Percentiles rank a stretch among this genome's conserved stretches.
Evolutionary conservation across 1,140 invertebrate genomes (phyloP).

Genomic region (Leptinotarsa undecemlineata): DNA sequence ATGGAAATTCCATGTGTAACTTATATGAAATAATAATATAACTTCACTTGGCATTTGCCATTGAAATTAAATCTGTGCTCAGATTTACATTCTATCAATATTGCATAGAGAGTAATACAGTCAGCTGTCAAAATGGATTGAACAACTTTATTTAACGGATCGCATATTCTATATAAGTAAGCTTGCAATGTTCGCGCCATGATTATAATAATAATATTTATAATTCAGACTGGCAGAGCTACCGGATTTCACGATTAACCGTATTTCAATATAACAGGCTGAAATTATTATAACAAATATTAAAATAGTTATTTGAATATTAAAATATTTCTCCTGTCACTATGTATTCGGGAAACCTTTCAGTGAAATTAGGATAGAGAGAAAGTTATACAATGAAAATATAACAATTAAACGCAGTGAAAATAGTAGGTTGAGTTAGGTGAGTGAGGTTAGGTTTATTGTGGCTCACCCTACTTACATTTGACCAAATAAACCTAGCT

Average conservation of each 20-base stretch:
- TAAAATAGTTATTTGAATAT: neutral
- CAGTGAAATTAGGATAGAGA: no score
- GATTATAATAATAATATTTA: neutral
- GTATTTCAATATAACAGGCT: neutral
- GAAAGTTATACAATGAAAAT: no score
- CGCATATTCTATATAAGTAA: neutral
- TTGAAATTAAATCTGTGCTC: slow-evolving; percentile 6
- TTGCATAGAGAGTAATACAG: slow-evolving; percentile 6
- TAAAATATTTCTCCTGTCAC: neutral
- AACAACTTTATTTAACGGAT: neutral
- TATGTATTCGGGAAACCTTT: neutral
- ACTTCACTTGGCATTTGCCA: slow-evolving; percentile 7
- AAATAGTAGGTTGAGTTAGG: no score
- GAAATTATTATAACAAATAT: neutral
- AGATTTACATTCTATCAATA: slow-evolving; percentile 6
- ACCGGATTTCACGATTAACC: neutral
- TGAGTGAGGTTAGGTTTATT: no score
- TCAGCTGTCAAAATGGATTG: neutral
- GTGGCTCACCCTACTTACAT: no score
- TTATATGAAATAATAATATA: slow-evolving; percentile 20
- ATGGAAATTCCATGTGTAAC: slow-evolving; percentile 7
- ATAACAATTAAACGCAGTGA: no score
- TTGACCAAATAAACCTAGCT: no score
- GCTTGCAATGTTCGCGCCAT: neutral
- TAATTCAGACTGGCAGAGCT: neutral